phyloP scores from a whole-genome alignment of 2,888 invertebrate genomes.

The Trimorus sp. region DNA sequence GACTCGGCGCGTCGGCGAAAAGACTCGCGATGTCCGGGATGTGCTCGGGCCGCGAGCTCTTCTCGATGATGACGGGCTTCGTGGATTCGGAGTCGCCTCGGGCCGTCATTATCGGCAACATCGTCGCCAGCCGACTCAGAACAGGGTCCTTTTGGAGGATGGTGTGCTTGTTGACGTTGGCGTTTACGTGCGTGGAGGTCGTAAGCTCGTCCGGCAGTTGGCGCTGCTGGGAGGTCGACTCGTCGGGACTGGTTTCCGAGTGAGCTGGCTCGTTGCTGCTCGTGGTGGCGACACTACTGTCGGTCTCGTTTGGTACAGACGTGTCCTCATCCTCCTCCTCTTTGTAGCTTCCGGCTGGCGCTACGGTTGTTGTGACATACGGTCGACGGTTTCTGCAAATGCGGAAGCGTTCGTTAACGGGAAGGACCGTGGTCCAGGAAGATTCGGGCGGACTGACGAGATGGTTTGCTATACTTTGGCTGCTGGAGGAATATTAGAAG shows the following conservation, averaged over 20 bases:
- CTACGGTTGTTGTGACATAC: conserved; percentile 78
- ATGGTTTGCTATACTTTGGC: too few relatives aligned
- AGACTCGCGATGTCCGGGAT: conserved; percentile 85
- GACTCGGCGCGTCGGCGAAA: conserved; percentile 83
- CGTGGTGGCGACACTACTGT: conserved; percentile 37
- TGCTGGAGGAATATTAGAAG: too few relatives aligned
- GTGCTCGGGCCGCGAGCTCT: conserved; percentile 80
- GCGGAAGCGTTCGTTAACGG: not conserved
- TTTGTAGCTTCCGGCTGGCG: conserved; percentile 71
- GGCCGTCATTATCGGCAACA: conserved; percentile 57
- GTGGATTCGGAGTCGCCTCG: conserved; percentile 44
- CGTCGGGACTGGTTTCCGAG: conserved; percentile 61
- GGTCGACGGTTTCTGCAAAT: conserved; percentile 77
- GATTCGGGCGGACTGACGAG: too few relatives aligned
- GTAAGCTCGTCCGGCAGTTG: conserved; percentile 31
- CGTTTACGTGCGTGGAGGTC: conserved; percentile 17
- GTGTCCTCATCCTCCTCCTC: conserved; percentile 58
- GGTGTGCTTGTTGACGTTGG: too few relatives aligned
- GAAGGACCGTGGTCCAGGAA: too few relatives aligned
- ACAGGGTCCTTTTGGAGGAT: conserved; percentile 67
- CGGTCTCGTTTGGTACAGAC: conserved; percentile 39
- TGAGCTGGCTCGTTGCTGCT: conserved; percentile 50
- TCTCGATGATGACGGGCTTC: conserved; percentile 66
- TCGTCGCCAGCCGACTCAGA: conserved; percentile 68
- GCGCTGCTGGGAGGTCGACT: not conserved